phyloP scores from a whole-genome alignment of 1,140 invertebrate species.

The Caerostris extrusa region DNA sequence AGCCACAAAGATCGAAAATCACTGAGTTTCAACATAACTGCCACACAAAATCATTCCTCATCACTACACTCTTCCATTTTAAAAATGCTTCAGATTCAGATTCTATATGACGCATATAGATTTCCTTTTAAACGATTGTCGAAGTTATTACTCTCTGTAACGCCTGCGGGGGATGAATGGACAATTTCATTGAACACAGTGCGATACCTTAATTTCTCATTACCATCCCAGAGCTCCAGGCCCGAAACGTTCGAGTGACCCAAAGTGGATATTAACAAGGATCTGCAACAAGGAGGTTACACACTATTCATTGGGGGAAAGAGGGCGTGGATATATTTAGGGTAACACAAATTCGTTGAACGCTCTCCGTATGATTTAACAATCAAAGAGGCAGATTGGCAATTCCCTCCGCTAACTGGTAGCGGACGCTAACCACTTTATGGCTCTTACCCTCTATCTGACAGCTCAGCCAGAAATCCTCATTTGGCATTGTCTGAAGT shows the following conservation, averaged over 20 bases:
- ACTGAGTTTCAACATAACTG: background rate
- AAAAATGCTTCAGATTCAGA: background rate
- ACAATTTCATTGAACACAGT: background rate
- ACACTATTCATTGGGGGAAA: constrained; percentile 16
- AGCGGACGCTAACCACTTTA: constrained; percentile 40
- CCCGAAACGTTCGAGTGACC: background rate
- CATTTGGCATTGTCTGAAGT: constrained; percentile 55
- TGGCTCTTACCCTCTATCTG: constrained; percentile 46
- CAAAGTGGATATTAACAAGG: constrained; percentile 35
- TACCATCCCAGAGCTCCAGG: background rate
- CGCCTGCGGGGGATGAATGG: background rate
- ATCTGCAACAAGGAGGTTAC: background rate
- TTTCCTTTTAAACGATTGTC: background rate
- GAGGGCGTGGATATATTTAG: constrained; percentile 31
- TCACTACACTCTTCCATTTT: background rate
- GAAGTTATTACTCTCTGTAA: background rate
- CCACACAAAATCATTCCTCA: background rate
- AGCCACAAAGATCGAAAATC: no score
- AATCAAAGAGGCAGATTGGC: constrained; percentile 63
- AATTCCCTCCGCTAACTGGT: constrained; percentile 53
- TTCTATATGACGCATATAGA: background rate
- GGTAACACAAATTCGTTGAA: constrained; percentile 52
- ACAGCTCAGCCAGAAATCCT: constrained; percentile 65
- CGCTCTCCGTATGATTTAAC: constrained; percentile 55
- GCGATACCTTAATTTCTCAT: background rate